phyloP scores from a whole-genome alignment of 2,797 vertebrate species.

The Scomberomorus guttatus region DNA sequence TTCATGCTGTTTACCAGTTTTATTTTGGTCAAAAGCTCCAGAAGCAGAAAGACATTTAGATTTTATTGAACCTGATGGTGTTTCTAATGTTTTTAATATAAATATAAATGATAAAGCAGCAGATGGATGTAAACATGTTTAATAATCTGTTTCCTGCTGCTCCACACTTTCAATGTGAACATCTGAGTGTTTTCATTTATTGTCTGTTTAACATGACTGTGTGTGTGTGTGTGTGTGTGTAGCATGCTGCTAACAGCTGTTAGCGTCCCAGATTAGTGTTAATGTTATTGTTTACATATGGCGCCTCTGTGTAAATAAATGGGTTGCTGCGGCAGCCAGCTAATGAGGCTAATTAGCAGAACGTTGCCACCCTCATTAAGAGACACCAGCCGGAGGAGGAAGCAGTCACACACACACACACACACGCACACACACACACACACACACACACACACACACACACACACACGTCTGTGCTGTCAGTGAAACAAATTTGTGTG shows the following conservation, averaged over 20 bases:
- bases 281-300: constrained; percentile 60
- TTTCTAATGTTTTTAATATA: too few species aligned
- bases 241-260: constrained; percentile 55
- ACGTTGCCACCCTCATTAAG: constrained; percentile 20
- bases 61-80: too few species aligned
- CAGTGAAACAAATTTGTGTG: too few species aligned
- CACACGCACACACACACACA: neutral
- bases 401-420: constrained; percentile 1
- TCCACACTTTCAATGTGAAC: too few species aligned
- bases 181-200: neutral
- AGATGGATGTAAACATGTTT: too few species aligned
- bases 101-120: too few species aligned
- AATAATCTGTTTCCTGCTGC: too few species aligned
- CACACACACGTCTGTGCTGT: neutral
- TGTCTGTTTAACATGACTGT: neutral
- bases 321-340: constrained; percentile 25
- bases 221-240: constrained; percentile 11
- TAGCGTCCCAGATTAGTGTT: constrained; percentile 23
- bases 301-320: constrained; percentile 60
- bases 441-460: neutral
- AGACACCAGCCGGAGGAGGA: neutral
- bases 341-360: constrained; percentile 72
- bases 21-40: too few species aligned
- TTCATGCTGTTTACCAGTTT: too few species aligned
- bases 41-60: too few species aligned